phyloP scores from a whole-genome alignment of 2,888 invertebrate species.

The Drosophila histrio region DNA sequence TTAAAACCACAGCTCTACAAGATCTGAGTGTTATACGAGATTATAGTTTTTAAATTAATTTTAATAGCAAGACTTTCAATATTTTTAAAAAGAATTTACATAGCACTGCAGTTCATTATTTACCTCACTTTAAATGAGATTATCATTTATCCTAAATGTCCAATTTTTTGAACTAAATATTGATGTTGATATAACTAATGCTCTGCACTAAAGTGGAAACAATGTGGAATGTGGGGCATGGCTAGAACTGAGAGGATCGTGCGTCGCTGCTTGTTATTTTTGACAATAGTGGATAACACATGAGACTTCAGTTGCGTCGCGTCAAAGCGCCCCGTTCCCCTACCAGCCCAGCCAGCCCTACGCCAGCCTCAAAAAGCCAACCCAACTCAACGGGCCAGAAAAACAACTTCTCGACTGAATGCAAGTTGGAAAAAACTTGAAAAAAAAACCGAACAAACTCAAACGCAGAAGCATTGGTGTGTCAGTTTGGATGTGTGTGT shows the following conservation, averaged over 20 bases:
- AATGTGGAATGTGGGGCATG: constrained; percentile 27
- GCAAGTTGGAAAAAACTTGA: constrained; percentile 45
- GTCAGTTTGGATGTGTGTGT: constrained; percentile 1
- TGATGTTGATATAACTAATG: constrained; percentile 20
- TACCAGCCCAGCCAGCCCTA: background rate
- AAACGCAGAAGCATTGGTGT: constrained; percentile 21
- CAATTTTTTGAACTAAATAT: constrained; percentile 1
- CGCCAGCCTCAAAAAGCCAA: constrained; percentile 3
- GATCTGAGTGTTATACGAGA: too few relatives aligned
- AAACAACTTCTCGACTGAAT: constrained; percentile 61
- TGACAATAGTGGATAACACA: constrained; percentile 60
- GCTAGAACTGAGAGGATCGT: constrained; percentile 11
- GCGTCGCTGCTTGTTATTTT: constrained; percentile 49
- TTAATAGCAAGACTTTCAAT: too few relatives aligned
- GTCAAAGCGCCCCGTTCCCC: background rate
- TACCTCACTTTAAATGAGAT: background rate
- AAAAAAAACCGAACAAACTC: constrained; percentile 28
- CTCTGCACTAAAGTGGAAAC: constrained; percentile 12
- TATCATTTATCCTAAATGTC: background rate
- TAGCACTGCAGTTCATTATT: background rate
- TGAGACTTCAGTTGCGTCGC: constrained; percentile 41
- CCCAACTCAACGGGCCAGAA: constrained; percentile 44
- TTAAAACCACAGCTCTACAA: too few relatives aligned
- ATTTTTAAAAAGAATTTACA: background rate
- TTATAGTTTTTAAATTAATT: too few relatives aligned